Evolutionary conservation across 2,113 vertebrate genomes (phyloP).

Genomic region (Nipponia nippon): DNA sequence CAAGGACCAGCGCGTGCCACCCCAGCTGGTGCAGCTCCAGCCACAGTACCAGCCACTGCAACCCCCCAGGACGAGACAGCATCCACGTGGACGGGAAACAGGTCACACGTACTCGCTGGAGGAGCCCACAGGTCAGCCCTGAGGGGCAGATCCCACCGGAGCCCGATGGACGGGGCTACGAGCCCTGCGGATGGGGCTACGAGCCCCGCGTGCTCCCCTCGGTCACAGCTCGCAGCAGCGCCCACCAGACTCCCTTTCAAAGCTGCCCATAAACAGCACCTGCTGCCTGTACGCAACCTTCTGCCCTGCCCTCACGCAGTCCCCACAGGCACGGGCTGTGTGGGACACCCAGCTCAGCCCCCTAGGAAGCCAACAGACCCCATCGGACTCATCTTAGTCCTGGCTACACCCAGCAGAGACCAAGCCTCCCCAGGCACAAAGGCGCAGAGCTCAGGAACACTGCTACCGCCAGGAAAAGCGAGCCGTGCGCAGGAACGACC

Average conservation of each 20-base stretch:
- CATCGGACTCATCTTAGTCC: background rate
- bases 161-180: fast-evolving
- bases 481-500: fast-evolving
- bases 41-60: background rate
- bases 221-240: background rate
- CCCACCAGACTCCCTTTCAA: background rate
- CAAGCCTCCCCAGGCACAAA: background rate
- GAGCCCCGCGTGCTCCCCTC: fast-evolving
- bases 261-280: background rate
- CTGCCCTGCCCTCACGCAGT: background rate
- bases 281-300: background rate
- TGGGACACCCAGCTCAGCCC: background rate
- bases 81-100: fast-evolving
- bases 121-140: fast-evolving
- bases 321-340: background rate
- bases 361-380: background rate
- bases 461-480: fast-evolving
- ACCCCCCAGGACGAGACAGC: fast-evolving
- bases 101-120: background rate
- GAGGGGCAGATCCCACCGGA: background rate
- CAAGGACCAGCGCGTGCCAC: fast-evolving
- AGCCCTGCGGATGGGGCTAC: fast-evolving
- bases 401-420: background rate
- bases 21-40: fast-evolving
- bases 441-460: background rate